Conservation (phyloP, 2,797 vertebrate genomes). For the Gadopsis bispinosus region DNA sequence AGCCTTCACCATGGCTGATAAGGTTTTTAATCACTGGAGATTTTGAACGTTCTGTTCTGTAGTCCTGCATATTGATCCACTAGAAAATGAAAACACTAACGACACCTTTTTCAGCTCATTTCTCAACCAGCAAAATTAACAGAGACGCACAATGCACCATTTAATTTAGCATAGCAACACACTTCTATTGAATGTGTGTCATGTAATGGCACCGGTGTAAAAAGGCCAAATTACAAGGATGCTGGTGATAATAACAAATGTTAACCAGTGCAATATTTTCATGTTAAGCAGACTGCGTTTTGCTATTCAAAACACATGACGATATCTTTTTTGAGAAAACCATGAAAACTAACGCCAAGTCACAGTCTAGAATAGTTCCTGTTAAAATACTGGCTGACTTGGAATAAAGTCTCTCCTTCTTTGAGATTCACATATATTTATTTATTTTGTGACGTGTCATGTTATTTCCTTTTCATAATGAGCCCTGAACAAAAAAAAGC, state of each 20-base stretch:
- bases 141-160: not conserved
- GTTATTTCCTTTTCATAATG: conserved; percentile 49
- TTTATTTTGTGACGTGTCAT: conserved; percentile 13
- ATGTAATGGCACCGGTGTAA: not conserved
- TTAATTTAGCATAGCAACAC: not conserved
- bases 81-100: not conserved
- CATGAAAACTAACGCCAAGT: not conserved
- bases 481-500: conserved; percentile 5
- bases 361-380: not conserved
- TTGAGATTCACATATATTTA: conserved; percentile 1
- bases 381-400: not conserved
- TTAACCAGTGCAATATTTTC: not conserved
- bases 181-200: not conserved
- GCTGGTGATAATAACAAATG: not conserved
- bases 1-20: not conserved
- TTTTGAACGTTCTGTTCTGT: not conserved
- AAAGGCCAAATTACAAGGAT: conserved; percentile 12
- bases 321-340: not conserved
- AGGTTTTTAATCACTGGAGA: not conserved
- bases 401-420: not conserved
- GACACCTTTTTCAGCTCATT: not conserved
- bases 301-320: not conserved
- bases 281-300: not conserved
- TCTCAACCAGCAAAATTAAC: not conserved
- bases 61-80: not conserved